Evolutionary conservation across 2,888 invertebrate species (phyloP).

Genomic region (Leistus spinibarbis): DNA sequence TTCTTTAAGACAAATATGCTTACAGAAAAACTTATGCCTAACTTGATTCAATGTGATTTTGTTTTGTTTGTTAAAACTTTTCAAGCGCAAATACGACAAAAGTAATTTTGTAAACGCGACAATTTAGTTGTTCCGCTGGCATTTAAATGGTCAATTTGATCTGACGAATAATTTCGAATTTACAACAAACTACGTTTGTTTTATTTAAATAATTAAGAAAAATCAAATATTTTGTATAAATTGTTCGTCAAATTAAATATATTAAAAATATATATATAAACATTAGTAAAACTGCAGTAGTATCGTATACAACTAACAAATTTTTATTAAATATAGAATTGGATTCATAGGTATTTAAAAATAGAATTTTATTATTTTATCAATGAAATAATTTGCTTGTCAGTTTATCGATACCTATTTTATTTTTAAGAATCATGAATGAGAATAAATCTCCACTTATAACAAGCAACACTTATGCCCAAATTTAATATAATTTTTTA

Average conservation of each 20-base stretch:
- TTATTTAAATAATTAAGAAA: neutral
- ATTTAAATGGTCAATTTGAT: neutral
- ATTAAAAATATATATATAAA: neutral
- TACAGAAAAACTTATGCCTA: no score
- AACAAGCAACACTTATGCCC: conserved; percentile 34
- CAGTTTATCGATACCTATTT: conserved; percentile 39
- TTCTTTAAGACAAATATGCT: no score
- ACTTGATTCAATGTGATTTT: neutral
- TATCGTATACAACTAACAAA: conserved; percentile 52
- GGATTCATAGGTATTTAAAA: conserved; percentile 45
- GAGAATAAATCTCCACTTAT: conserved; percentile 31
- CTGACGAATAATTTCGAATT: neutral
- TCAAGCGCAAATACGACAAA: no score
- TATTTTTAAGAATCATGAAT: conserved; percentile 39
- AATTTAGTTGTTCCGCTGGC: neutral
- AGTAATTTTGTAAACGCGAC: neutral
- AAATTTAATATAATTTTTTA: conserved; percentile 28
- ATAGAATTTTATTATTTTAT: conserved; percentile 42
- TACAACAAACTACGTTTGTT: neutral
- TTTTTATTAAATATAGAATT: conserved; percentile 48
- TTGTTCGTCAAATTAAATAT: neutral
- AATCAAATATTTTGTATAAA: neutral
- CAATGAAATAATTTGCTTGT: conserved; percentile 43
- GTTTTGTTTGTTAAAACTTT: neutral
- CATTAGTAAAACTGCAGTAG: conserved; percentile 42